Conservation (phyloP, 30 jellyfish, hydroid and myxozoan species). For the Phacellophora camtschatica region DNA sequence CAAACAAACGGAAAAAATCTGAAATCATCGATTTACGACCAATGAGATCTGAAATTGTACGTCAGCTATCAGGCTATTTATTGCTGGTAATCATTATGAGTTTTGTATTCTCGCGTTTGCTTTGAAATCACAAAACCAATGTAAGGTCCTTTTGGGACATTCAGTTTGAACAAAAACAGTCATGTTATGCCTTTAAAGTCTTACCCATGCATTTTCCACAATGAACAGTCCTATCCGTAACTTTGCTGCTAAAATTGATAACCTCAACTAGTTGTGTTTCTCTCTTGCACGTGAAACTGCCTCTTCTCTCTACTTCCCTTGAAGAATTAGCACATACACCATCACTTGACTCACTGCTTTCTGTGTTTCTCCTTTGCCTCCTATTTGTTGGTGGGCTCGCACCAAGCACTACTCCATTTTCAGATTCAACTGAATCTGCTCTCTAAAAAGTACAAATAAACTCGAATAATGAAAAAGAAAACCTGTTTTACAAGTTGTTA, state of each 20-base stretch:
- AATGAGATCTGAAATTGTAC: no score
- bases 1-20: no score
- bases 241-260: constrained; percentile 24
- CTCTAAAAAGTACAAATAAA: background rate
- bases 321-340: background rate
- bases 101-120: no score
- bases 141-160: no score
- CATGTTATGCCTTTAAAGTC: no score
- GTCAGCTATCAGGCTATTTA: no score
- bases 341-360: constrained; percentile 20
- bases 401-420: constrained; percentile 25
- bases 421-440: constrained; percentile 30
- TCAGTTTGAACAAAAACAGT: no score
- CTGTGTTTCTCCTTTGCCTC: constrained; percentile 25
- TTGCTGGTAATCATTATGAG: no score
- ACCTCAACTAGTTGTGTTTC: constrained; percentile 26
- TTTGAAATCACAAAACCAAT: no score
- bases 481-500: no score
- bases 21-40: no score
- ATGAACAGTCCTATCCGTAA: constrained; percentile 16
- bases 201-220: constrained; percentile 65
- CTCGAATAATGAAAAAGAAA: no score
- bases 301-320: constrained; percentile 2
- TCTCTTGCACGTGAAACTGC: constrained; percentile 39
- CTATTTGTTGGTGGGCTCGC: constrained; percentile 38